Conservation (phyloP, 1,140 invertebrate genomes). For the Drosophila nebulosa region DNA sequence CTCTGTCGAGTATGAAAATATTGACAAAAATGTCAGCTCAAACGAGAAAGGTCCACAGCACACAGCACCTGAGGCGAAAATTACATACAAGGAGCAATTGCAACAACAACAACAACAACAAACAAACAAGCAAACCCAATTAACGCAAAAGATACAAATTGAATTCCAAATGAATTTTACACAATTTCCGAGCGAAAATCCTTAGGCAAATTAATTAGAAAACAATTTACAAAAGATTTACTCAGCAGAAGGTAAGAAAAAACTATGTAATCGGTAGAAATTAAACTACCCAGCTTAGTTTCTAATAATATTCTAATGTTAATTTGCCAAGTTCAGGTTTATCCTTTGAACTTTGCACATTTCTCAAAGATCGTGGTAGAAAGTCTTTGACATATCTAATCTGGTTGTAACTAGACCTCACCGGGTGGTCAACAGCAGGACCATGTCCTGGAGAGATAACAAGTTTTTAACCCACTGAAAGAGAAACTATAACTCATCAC, state of each 20-base stretch:
- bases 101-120: slow-evolving; percentile 33
- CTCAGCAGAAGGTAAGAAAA: too few relatives aligned
- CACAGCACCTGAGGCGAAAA: slow-evolving; percentile 62
- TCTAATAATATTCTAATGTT: not conserved
- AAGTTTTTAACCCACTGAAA: slow-evolving; percentile 47
- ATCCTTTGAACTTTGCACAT: slow-evolving; percentile 41
- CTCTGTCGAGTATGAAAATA: slow-evolving; percentile 56
- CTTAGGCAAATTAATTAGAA: slow-evolving; percentile 13
- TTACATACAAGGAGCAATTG: slow-evolving; percentile 10
- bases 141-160: slow-evolving; percentile 73
- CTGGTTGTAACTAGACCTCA: slow-evolving; percentile 30
- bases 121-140: slow-evolving; percentile 75
- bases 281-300: too few relatives aligned
- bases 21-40: slow-evolving; percentile 55
- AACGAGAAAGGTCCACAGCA: slow-evolving; percentile 29
- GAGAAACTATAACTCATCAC: slow-evolving; percentile 64
- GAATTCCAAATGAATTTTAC: slow-evolving; percentile 59
- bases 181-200: not conserved
- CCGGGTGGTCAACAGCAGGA: slow-evolving; percentile 22
- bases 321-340: slow-evolving; percentile 11
- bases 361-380: slow-evolving; percentile 14
- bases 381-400: slow-evolving; percentile 20
- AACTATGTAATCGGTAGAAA: too few relatives aligned
- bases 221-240: slow-evolving; percentile 1
- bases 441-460: slow-evolving; percentile 40